These are phyloP conservation scores for Erpobdella octoculata DNA, from an alignment of 2,888 invertebrate species.

Conservation along the genomic window DNA sequence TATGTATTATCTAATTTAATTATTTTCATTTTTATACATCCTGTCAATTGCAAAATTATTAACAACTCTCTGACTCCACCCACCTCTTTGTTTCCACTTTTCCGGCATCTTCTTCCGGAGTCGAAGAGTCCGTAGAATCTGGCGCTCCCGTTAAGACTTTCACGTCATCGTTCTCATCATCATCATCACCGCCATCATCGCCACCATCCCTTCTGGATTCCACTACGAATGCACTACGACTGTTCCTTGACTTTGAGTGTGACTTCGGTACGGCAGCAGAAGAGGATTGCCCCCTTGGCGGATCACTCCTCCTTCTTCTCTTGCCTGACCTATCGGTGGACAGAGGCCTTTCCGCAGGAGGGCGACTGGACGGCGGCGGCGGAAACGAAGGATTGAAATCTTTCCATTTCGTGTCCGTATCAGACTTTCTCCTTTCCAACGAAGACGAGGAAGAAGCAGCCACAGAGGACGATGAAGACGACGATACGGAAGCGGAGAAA, in stretches of 20 bases:
- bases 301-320: neutral
- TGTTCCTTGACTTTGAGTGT: neutral
- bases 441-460: slow-evolving; percentile 9
- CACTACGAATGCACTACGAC: neutral
- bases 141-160: too few relatives aligned
- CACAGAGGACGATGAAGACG: neutral
- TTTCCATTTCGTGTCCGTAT: neutral
- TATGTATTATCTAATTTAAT: neutral
- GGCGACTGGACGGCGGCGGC: neutral
- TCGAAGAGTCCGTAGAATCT: neutral
- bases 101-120: neutral
- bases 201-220: neutral
- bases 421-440: slow-evolving; percentile 8
- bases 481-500: too few relatives aligned
- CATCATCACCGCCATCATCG: neutral
- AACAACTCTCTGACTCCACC: neutral
- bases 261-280: neutral
- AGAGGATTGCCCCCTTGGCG: too few relatives aligned
- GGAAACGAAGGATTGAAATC: neutral
- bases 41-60: too few relatives aligned
- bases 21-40: too few relatives aligned
- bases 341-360: neutral
- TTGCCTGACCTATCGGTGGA: neutral
- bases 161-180: neutral
- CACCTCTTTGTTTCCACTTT: neutral